Base-by-base conservation (phyloP, 1,140 invertebrate genomes). In the Phenacoccus solenopsis region DNA sequence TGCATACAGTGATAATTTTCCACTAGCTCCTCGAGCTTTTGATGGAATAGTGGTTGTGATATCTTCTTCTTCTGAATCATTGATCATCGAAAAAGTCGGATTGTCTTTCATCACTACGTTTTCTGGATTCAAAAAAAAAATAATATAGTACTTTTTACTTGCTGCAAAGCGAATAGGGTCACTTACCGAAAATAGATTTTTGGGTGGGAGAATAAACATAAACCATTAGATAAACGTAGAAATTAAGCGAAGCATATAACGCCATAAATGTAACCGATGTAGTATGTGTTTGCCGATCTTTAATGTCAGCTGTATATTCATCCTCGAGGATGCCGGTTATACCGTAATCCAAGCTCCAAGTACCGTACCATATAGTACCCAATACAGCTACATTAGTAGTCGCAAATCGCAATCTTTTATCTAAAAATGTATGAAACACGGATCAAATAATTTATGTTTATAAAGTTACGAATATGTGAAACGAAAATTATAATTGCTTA, bases 21-120 rank as follows among this genome's bases (percentile, higher is more conserved):
- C 25, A 10, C 20, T 64, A 25, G 20, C 22, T 9, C 10, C 9
- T 25, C 25, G 2, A 4, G 21, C 16, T 64, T 64, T 24, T 16
- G 38, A 49, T 16, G 38, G 38, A 9, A 64, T 4, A 3, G 21
- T 25, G 20, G 59, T 10, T 10, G 59, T 64, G 9, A 64, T 25
- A 25, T 64, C 92, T 74, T 98, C 96, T 82, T 98, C 95, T 78
- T 98, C 96, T 0, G 94, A 96, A 78, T 98, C 94, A 79, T 98
- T 97, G 70, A 98, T 90, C 95, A 98, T 98, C 12, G 94, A 97
- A 79, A 98, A 92, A 7, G 93, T 90, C 61, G 94, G 94, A 82
- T 98, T 98, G 81, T 98, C 95, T 81, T 96, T 97, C 27, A 94
- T 94, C 74, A 94, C 91, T 9, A 91, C 82, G 28, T 81, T 86